These are phyloP conservation scores for Megaceryle torquata DNA, from an alignment of 2,113 vertebrate species.

Conservation along the genomic window DNA sequence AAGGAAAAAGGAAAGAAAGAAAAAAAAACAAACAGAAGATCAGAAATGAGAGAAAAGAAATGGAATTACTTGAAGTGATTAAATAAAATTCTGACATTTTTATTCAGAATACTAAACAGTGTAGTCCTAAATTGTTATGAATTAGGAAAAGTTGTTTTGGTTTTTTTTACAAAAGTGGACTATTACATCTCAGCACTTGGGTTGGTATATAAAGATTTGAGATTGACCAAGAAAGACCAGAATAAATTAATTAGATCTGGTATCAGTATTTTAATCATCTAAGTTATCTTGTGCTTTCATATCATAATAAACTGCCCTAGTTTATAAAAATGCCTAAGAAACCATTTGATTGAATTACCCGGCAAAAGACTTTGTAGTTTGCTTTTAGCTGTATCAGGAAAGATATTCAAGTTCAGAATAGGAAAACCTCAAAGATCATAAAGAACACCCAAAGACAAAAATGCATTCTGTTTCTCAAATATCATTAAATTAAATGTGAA, in stretches of 20 bases:
- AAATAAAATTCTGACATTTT: not conserved
- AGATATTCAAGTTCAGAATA: not conserved
- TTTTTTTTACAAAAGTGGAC: not conserved
- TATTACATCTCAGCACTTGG: not conserved
- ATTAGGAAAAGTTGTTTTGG: not conserved
- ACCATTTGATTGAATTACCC: not conserved
- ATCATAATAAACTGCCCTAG: not conserved
- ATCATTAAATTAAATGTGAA: not conserved
- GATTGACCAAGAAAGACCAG: not conserved
- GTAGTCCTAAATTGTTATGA: not conserved
- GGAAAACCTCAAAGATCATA: not conserved
- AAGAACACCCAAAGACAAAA: not conserved
- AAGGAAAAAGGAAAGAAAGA: not conserved
- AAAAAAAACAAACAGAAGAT: not conserved
- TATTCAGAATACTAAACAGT: not conserved
- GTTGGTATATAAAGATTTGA: not conserved
- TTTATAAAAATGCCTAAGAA: not conserved
- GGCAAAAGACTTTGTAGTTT: not conserved
- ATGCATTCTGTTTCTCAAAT: not conserved
- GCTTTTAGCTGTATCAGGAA: not conserved
- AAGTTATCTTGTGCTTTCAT: not conserved
- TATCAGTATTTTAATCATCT: not conserved
- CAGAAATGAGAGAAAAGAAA: not conserved
- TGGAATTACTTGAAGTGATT: not conserved
- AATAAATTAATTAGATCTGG: not conserved